phyloP scores from a whole-genome alignment of 2,888 invertebrate species.

The Eupithecia tripunctaria region DNA sequence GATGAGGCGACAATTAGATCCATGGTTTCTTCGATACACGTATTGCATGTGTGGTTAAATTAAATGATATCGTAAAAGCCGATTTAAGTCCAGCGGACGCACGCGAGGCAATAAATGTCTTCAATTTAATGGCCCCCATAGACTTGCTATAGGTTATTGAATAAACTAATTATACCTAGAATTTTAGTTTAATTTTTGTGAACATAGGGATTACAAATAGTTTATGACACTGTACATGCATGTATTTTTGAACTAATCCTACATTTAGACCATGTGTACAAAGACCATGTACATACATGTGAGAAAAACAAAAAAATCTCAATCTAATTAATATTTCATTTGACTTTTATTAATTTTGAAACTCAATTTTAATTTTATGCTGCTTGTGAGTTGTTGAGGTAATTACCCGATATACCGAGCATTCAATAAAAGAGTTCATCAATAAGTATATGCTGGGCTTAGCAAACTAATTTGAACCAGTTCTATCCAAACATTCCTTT shows the following conservation, averaged over 20 bases:
- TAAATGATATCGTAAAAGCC: constrained; percentile 77
- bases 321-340: no score
- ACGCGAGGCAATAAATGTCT: constrained; percentile 72
- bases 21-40: constrained; percentile 62
- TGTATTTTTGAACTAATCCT: no score
- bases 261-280: no score
- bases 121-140: constrained; percentile 63
- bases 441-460: not conserved
- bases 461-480: not conserved
- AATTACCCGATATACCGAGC: no score
- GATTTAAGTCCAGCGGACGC: constrained; percentile 66
- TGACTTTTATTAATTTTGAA: no score
- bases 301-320: no score
- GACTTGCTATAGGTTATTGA: constrained; percentile 60
- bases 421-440: not conserved
- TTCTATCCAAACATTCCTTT: not conserved
- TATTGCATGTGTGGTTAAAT: constrained; percentile 76
- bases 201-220: not conserved
- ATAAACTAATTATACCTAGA: constrained; percentile 53
- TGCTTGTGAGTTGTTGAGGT: no score
- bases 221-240: not conserved
- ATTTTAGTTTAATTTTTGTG: not conserved
- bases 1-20: constrained; percentile 80
- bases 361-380: no score
- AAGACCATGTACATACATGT: no score